phyloP scores from a whole-genome alignment of 1,140 invertebrate species.

The Trichoplusia ni region DNA sequence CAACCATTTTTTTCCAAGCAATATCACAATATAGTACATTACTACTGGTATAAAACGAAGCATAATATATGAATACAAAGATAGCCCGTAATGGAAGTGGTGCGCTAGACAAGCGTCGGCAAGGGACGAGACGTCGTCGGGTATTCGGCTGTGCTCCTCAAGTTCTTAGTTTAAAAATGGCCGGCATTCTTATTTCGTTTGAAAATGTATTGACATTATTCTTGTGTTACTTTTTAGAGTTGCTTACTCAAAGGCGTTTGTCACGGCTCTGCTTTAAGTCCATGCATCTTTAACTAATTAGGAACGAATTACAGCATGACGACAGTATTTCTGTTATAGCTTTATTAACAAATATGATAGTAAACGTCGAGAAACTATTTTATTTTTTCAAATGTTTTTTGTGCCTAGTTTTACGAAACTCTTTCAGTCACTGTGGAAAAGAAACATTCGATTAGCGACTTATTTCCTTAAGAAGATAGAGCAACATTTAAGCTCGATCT shows the following conservation, averaged over 20 bases:
- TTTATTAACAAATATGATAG: too few species aligned
- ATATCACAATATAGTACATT: not conserved
- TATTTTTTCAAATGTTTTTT: too few species aligned
- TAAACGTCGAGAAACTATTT: too few species aligned
- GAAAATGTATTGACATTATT: not conserved
- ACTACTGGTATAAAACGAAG: not conserved
- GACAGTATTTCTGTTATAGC: too few species aligned
- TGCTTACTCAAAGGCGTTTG: not conserved
- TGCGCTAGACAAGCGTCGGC: conserved; percentile 11
- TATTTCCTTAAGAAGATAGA: too few species aligned
- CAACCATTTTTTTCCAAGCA: not conserved
- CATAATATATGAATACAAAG: conserved; percentile 1
- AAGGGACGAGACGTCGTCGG: conserved; percentile 1
- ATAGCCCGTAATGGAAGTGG: conserved; percentile 21
- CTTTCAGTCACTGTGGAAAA: too few species aligned
- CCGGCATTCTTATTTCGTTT: not conserved
- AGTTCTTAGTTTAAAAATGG: not conserved
- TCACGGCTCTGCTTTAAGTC: too few species aligned
- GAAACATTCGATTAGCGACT: too few species aligned
- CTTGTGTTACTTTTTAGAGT: not conserved
- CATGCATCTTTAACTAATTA: not conserved
- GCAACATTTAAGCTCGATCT: too few species aligned
- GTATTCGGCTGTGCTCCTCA: not conserved
- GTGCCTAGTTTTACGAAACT: too few species aligned
- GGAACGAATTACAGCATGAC: too few species aligned